Conservation (phyloP, 2,797 vertebrate genomes). For the Sardinella longiceps region DNA sequence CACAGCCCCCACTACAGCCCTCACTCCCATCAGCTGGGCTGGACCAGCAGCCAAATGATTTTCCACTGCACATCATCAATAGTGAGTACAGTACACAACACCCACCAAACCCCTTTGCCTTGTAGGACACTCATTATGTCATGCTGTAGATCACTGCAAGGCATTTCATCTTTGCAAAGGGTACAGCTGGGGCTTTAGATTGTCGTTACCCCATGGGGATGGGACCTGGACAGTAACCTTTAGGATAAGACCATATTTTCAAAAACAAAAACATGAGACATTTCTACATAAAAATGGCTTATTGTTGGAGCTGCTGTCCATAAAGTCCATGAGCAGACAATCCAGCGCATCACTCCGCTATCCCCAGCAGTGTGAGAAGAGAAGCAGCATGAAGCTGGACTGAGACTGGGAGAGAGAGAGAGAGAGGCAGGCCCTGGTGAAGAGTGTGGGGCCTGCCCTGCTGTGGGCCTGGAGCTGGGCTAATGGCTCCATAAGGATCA, state of each 20-base stretch:
- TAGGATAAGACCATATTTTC: too few relatives aligned
- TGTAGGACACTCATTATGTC: not conserved
- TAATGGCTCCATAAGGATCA: not conserved
- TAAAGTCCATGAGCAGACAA: not conserved
- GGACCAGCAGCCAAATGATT: not conserved
- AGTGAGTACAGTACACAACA: not conserved
- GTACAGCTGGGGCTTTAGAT: slow-evolving; percentile 8
- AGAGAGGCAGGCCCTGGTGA: not conserved
- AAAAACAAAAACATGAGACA: not conserved
- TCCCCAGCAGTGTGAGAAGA: not conserved
- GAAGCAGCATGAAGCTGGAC: not conserved
- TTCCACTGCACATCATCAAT: not conserved
- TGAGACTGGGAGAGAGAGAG: too few relatives aligned
- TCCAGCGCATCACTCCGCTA: not conserved
- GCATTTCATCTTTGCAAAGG: slow-evolving; percentile 26
- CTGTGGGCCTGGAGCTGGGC: not conserved
- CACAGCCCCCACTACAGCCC: not conserved
- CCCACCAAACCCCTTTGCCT: not conserved
- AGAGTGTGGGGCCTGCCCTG: not conserved
- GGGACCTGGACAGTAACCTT: slow-evolving; percentile 30
- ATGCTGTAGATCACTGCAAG: not conserved
- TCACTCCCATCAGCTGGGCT: not conserved
- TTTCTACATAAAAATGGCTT: not conserved
- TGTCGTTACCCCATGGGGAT: not conserved
- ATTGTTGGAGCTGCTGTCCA: not conserved